Base-by-base conservation (phyloP, 2,888 invertebrate genomes). In the Deladenus siricidicola region DNA sequence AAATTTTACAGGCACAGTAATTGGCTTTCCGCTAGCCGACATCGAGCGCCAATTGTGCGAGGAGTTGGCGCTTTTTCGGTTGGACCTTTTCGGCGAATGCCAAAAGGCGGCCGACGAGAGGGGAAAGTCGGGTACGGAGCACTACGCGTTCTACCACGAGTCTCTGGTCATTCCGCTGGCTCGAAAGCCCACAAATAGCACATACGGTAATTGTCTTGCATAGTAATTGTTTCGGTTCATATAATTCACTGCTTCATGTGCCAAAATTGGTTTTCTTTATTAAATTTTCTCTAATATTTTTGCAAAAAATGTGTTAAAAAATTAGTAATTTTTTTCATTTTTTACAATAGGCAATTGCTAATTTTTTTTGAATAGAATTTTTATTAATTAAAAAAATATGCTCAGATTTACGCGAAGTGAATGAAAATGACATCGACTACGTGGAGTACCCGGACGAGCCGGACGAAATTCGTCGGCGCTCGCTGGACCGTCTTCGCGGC, bases 121-220 rank as follows among this genome's bases (percentile, higher is more conserved):
- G 21, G 69, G 70, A 8, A 44, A 59, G 19, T 63, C 58, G 6
- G 73, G 71, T n/a, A 58, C 63, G 10, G 52, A 60, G 8, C 76
- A 76, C 63, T 75, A 73, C 59, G 75, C 75, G n/a, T 76, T 76
- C 47, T 73, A 76, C 3, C 75, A 76, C 58, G 76, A 75, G 34
- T 65, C 62, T 17, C 62, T 67, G 21, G 60, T 57, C 17, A 39
- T 55, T 24, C 56, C 39, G 39, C 39, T 34, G 6, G 14, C 39
- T 34, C 8, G 6, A 6, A 34, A 43, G 44, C 44, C 39, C 8
- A 34, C 39, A 6, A 34, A 34, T 34, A 14, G 14, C 14, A 34
- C 6, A 10, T 34, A 34, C 14, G 39, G 39, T 34, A 34, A 10
- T 34, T 34, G 6, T 34, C n/a, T n/a, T n/a, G n/a, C n/a, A n/a